Base-by-base conservation (phyloP, 2,797 vertebrate genomes). In the Chromis chromis region DNA sequence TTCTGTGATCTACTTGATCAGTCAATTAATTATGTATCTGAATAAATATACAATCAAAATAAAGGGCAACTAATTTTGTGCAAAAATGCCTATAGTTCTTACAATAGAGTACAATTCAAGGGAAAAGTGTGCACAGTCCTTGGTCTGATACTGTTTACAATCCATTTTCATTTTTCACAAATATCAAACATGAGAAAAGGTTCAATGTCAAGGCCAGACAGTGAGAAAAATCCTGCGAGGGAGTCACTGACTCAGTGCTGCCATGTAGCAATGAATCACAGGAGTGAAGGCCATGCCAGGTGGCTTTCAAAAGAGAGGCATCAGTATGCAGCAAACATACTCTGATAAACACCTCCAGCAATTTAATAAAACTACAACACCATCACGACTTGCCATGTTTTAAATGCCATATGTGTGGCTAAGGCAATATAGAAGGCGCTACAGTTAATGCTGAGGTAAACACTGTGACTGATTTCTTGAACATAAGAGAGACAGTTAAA, bases 251-350 rank as follows among this genome's bases (percentile, higher is more conserved):
- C 78, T 91, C 87, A 89, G 74, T 72, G 40, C 19, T 74, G 49
- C 70, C 80, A 66, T 78, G 85, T 57, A 70, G 78, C 69, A 60
- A 66, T 92, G 89, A 93, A 85, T 93, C 90, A 92, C 74, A 66
- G 10, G 10, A 84, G 68, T 52, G 76, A 90, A 79, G 74, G 75
- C 73, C 66, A 63, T 54, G 67, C 74, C 86, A 86, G 83, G 85
- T 78, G 68, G 84, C 74, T 83, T 75, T 82, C 65, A 68, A 17
- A 53, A 65, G 56, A 73, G 44, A 78, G 24, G 12, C 80, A 83
- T 86, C 82, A 79, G 70, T 82, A 83, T 86, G 70, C 80, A 78
- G 80, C 70, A 63, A 81, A 75, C 63, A 66, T 31, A 61, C 33
- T 39, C 49, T 5, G 19, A 59, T 75, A 82, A 86, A 84, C 65